Conservation (phyloP, 1,140 invertebrate species). For the Drosophila rhopaloa region DNA sequence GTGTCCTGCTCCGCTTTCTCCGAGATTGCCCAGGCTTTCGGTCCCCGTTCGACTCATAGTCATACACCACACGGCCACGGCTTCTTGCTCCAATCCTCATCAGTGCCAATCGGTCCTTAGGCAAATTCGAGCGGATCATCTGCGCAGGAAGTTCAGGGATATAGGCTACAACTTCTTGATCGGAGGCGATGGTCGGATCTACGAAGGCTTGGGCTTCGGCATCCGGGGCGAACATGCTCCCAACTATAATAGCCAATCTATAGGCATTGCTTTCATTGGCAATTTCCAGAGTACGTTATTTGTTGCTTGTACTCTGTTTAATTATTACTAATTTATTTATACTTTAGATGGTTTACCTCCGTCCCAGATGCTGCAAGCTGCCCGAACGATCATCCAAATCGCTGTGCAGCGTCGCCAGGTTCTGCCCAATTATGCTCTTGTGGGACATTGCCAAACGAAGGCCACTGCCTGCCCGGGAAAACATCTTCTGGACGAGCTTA, state of each 20-base stretch:
- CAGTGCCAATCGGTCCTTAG: constrained; percentile 85
- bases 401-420: constrained; percentile 35
- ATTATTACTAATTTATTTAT: not conserved
- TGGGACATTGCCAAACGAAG: constrained; percentile 47
- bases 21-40: constrained; percentile 21
- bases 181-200: constrained; percentile 86
- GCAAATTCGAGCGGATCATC: constrained; percentile 87
- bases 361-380: constrained; percentile 86
- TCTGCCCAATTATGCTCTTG: constrained; percentile 26
- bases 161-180: constrained; percentile 88
- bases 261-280: constrained; percentile 88
- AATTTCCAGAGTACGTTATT: constrained; percentile 77
- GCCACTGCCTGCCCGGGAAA: constrained; percentile 37
- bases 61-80: constrained; percentile 44
- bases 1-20: constrained; percentile 33
- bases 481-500: constrained; percentile 29
- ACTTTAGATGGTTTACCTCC: constrained; percentile 84
- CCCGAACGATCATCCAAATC: constrained; percentile 86
- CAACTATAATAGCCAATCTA: constrained; percentile 87
- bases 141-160: constrained; percentile 88
- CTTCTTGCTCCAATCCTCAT: constrained; percentile 17
- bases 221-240: constrained; percentile 88
- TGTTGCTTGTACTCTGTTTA: not conserved
- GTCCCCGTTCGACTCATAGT: constrained; percentile 26
- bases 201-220: constrained; percentile 87